Evolutionary conservation across 2,888 invertebrate species (phyloP).

Genomic region (Dermolepida albohirtum): DNA sequence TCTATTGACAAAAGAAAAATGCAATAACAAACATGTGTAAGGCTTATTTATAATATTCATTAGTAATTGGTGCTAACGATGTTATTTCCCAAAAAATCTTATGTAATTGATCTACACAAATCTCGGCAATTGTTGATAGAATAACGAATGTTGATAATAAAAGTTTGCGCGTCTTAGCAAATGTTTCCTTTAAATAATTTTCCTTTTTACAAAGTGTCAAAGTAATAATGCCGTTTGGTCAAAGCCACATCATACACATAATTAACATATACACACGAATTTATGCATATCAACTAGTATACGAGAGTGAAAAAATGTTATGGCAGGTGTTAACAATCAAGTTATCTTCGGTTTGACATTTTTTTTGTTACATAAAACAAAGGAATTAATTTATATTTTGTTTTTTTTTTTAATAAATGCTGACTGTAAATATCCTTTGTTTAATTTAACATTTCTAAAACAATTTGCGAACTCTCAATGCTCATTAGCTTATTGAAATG

Average conservation of each 20-base stretch:
- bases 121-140: constrained; percentile 23
- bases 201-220: constrained; percentile 33
- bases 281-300: constrained; percentile 3
- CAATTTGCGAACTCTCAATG: too few species aligned
- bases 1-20: constrained; percentile 7
- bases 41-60: constrained; percentile 21
- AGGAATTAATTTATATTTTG: too few species aligned
- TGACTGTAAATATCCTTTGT: too few species aligned
- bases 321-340: constrained; percentile 25
- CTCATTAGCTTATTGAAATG: constrained; percentile 24
- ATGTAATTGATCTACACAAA: constrained; percentile 31
- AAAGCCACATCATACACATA: constrained; percentile 27
- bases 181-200: constrained; percentile 34
- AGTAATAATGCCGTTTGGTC: constrained; percentile 28
- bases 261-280: constrained; percentile 27
- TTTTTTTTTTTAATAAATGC: too few species aligned
- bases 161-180: constrained; percentile 33
- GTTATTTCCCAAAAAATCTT: constrained; percentile 36
- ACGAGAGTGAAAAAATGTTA: constrained; percentile 29
- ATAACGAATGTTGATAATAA: constrained; percentile 30
- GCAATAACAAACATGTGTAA: constrained; percentile 28
- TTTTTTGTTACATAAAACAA: too few species aligned
- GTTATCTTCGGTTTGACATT: constrained; percentile 9
- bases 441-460: too few species aligned
- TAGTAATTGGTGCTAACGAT: constrained; percentile 27